Evolutionary conservation across 2,888 invertebrate species (phyloP), one percentile per base, ranked within the genome.

Genomic region (Xestia xanthographa): DNA sequence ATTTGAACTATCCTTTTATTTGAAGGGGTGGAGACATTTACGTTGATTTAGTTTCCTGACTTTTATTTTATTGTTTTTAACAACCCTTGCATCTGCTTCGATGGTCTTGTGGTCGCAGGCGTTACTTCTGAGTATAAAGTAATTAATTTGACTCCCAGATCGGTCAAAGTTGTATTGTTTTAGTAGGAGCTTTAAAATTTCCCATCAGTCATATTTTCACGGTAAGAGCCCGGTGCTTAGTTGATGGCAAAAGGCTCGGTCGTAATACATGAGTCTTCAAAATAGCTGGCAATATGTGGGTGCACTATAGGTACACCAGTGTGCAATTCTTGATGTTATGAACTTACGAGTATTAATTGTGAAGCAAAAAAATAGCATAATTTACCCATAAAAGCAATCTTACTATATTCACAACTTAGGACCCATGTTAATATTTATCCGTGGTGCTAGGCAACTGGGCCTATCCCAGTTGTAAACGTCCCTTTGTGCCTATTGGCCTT

Each of bases 11-110:
- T 45, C 12, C 34, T 71, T 84, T 79, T 69, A 70, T 73, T 71
- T 50, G 50, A 66, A 84, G 69, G 81, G 82, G 84, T 82, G 43
- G 66, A 75, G 53, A 84, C 22, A 29, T 56, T 26, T 17, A 20
- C 12, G 58, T 48, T 58, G 58, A 60, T 66, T 48, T 45, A 43
- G 43, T 48, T 63, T 9, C 45, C 29, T 63, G 62, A 38, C 22
- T 50, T 67, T 68, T 75, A 26, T 50, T 72, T 66, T 69, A 76
- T 75, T n/a, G 77, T 38, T 66, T 56, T 56, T 20, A 45, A 38
- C 26, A 65, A 63, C 43, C 17, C 6, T 14, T 43, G 0, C 22
- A 50, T 38, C n/a, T 41, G 41, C 1, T 1, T 41, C n/a, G 1
- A 41, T 26, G 41, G 17, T 6, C 2, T n/a, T 41, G 62, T 63